Base-by-base conservation (phyloP, 1,140 invertebrate species). In the Lucilia sericata region DNA sequence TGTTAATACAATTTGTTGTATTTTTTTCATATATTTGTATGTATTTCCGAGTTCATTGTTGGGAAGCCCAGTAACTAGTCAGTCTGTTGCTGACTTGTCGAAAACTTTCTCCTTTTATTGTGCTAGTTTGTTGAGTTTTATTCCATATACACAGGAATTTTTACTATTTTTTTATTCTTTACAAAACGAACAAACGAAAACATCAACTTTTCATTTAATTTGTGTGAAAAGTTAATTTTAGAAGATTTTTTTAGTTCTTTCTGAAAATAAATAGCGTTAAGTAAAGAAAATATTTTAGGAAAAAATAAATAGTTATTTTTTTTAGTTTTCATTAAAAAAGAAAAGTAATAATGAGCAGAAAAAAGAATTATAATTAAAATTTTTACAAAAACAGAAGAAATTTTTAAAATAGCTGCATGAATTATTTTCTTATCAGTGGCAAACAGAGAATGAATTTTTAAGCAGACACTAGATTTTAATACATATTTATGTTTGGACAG, bases 171-270 rank as follows among this genome's bases (percentile, higher is more conserved):
- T 60, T 17, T 17, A 14, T 60, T n/a, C 17, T 13, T 60, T n/a
- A 70, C n/a, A 70, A 70, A 70, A 70, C 21, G 55, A 60, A 70
- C 51, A 55, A 55, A 55, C 51, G 51, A 55, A 55, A 55, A 70
- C 14, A 60, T 14, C 13, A 60, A 60, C 65, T 70, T 70, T 70
- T 70, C 65, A 70, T 70, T 21, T 25, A 70, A 70, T 70, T 70
- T 70, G 65, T 70, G 65, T 70, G 65, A 70, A 70, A 70, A 70
- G 65, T 70, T 70, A 70, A 70, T 70, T 70, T 70, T 70, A 70
- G 65, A 70, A 70, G 65, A 70, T 21, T 70, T 70, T 70, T 70
- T 70, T 21, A 25, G 17, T 60, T n/a, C n/a, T 60, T 60, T 14
- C 17, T 17, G 51, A 70, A 70, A 70, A 60, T 17, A 60, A 70